phyloP scores from a whole-genome alignment of 1,140 invertebrate species.

The Armadillidium nasatum region DNA sequence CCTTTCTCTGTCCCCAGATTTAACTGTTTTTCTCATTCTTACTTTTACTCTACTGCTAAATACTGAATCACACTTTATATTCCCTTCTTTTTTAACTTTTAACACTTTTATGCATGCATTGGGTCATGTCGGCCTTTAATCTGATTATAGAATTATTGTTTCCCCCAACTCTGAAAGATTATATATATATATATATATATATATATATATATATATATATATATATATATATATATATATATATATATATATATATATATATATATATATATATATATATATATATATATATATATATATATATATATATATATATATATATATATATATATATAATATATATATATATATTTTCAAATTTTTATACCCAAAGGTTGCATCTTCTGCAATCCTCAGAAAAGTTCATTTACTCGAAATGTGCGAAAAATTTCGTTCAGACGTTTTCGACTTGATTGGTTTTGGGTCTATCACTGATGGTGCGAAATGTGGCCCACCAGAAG shows the following conservation, averaged over 20 bases:
- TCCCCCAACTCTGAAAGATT: no score
- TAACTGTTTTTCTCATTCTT: no score
- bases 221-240: conserved; percentile 9
- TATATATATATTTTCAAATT: conserved; percentile 24
- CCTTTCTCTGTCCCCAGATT: no score
- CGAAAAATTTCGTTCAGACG: conserved; percentile 30
- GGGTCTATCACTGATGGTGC: conserved; percentile 16
- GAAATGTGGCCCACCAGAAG: no score
- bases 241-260: conserved; percentile 18
- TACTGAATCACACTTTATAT: no score
- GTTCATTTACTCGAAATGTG: conserved; percentile 37
- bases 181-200: conserved; percentile 22
- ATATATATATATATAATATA: conserved; percentile 24
- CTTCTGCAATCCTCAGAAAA: conserved; percentile 35
- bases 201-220: background rate
- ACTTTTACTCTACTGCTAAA: no score
- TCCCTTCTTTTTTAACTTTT: no score
- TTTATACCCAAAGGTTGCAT: conserved; percentile 31
- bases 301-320: conserved; percentile 20
- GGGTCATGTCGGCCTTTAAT: no score
- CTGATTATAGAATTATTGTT: no score
- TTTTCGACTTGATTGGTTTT: conserved; percentile 18
- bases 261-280: conserved; percentile 14
- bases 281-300: conserved; percentile 10
- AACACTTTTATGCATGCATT: no score